A percentile compares a stretch with the other conserved stretches of the same genome.
phyloP scores from a whole-genome alignment of 2,888 invertebrate genomes.

The Nephrotoma appendiculata region DNA sequence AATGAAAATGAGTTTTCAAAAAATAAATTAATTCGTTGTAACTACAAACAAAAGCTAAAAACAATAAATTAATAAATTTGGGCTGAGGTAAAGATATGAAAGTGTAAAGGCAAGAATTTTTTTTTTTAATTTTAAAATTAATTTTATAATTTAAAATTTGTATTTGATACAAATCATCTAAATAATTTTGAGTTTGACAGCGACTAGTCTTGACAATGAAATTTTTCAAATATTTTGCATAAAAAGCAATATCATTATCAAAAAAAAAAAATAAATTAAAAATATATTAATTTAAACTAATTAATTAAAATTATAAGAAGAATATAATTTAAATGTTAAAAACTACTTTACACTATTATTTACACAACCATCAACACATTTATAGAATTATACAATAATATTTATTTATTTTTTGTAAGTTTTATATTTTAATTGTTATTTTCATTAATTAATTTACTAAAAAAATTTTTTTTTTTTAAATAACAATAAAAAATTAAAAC shows the following conservation, averaged over 20 bases:
- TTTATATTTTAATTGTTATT: neutral
- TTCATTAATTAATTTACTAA: neutral
- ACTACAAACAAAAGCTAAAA: neutral
- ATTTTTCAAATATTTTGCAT: neutral
- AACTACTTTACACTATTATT: neutral
- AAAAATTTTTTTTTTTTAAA: neutral
- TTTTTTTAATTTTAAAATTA: neutral
- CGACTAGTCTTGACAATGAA: neutral
- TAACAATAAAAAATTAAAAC: neutral
- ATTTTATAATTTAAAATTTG: neutral
- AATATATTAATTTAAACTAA: neutral
- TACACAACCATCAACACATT: neutral
- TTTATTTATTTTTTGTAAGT: neutral
- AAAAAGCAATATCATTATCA: neutral
- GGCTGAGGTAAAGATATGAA: neutral
- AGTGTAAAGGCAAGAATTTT: neutral
- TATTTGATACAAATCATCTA: neutral
- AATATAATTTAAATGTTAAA: neutral
- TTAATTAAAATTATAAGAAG: neutral
- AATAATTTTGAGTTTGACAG: neutral
- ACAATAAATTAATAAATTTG: neutral
- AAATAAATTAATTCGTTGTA: neutral
- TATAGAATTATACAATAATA: neutral
- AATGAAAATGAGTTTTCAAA: neutral
- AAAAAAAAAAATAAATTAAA: neutral